Evolutionary conservation across 2,888 invertebrate genomes (phyloP).

Genomic region (Quadroppia sp.): DNA sequence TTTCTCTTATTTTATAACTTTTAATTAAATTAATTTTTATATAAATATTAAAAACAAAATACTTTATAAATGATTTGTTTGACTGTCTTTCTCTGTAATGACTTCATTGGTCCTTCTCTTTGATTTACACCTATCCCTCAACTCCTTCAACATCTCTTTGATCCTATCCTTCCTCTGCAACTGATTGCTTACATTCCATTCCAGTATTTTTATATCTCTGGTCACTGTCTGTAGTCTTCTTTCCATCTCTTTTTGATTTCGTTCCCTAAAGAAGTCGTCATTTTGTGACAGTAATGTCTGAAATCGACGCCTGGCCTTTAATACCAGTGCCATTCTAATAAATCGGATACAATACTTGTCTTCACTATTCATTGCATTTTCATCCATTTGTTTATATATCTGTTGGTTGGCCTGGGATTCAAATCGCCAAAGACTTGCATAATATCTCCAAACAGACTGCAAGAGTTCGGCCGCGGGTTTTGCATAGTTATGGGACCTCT

Average conservation of each 20-base stretch:
- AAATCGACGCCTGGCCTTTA: background rate
- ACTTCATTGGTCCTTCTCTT: too few species aligned
- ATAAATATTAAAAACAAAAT: too few species aligned
- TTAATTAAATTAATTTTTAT: too few species aligned
- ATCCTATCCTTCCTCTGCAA: background rate
- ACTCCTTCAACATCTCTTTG: background rate
- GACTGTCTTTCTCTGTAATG: too few species aligned
- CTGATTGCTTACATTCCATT: background rate
- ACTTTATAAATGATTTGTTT: too few species aligned
- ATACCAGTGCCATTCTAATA: background rate
- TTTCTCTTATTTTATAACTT: too few species aligned
- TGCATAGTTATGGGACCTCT: too few species aligned
- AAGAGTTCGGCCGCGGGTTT: background rate
- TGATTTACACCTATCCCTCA: too few species aligned
- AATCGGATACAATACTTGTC: background rate
- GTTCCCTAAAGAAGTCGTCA: background rate
- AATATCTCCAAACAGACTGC: background rate
- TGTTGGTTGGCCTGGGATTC: background rate
- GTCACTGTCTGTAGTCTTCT: background rate
- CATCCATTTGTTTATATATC: background rate
- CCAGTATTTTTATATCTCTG: background rate
- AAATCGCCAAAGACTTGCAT: background rate
- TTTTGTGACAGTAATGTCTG: background rate
- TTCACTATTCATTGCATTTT: background rate
- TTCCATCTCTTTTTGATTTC: background rate